A percentile compares a stretch with the other conserved stretches of the same genome.
Conservation (phyloP, 2,888 invertebrate genomes). For the Abrostola tripartita region DNA sequence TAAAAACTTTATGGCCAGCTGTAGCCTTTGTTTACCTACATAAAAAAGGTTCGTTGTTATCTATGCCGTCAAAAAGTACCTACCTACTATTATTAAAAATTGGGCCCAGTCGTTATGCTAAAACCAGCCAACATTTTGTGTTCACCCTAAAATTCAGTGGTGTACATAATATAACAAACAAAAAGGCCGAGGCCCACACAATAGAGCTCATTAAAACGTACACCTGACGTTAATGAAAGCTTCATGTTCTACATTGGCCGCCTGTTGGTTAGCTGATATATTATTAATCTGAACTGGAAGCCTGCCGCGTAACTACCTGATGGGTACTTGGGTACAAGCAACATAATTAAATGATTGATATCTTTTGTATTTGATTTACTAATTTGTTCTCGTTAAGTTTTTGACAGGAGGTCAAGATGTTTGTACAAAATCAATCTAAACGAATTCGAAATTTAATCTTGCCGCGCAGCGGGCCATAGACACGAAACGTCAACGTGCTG, state of each 20-base stretch:
- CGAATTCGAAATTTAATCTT: conserved; percentile 31
- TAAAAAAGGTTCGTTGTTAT: conserved; percentile 1
- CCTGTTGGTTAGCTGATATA: conserved; percentile 44
- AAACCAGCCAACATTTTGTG: conserved; percentile 9
- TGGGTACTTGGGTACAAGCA: background rate
- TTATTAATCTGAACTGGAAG: conserved; percentile 53
- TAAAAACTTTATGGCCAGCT: background rate
- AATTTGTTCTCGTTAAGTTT: conserved; percentile 34
- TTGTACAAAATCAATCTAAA: conserved; percentile 23
- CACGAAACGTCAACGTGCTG: conserved; percentile 13
- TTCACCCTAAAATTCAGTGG: conserved; percentile 31
- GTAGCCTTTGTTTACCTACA: background rate
- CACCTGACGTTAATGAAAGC: conserved; percentile 54
- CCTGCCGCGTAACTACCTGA: conserved; percentile 41
- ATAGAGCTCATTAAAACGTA: conserved; percentile 47
- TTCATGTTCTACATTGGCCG: conserved; percentile 44
- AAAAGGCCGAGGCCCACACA: conserved; percentile 31
- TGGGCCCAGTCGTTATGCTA: background rate
- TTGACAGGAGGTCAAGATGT: conserved; percentile 19
- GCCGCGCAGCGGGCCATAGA: conserved; percentile 22
- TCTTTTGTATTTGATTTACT: conserved; percentile 35
- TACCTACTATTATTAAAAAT: background rate
- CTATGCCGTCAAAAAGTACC: background rate
- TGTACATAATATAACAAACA: conserved; percentile 36
- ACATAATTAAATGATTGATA: conserved; percentile 53